Percentiles rank a stretch among this genome's conserved stretches.
These are phyloP conservation scores for Acipenser oxyrinchus DNA, from an alignment of 2,797 vertebrate species.

Conservation along the genomic window DNA sequence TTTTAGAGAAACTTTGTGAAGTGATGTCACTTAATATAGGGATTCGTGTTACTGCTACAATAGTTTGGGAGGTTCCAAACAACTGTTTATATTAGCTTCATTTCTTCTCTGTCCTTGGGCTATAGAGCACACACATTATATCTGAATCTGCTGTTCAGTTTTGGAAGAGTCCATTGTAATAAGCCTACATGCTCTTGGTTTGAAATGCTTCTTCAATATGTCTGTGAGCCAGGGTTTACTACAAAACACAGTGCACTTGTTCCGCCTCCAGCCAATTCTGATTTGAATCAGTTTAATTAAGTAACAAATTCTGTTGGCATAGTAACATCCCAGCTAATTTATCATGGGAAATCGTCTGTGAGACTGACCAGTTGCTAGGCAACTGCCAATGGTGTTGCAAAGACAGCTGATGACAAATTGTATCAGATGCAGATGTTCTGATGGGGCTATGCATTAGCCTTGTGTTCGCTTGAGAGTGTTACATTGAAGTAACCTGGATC, in stretches of 20 bases:
- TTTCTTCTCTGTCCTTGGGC: slow-evolving; percentile 19
- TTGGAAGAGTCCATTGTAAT: slow-evolving; percentile 42
- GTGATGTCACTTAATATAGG: not conserved
- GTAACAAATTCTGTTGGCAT: slow-evolving; percentile 93
- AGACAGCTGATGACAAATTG: slow-evolving; percentile 73
- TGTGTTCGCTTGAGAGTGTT: slow-evolving; percentile 39
- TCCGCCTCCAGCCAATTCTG: slow-evolving; percentile 70
- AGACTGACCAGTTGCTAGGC: slow-evolving; percentile 83
- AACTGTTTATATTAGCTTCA: not conserved
- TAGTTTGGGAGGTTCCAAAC: not conserved
- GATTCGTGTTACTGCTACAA: not conserved
- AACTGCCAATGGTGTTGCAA: slow-evolving; percentile 74
- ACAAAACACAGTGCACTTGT: slow-evolving; percentile 45
- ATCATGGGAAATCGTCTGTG: slow-evolving; percentile 81
- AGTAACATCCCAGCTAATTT: slow-evolving; percentile 87
- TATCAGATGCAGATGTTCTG: slow-evolving; percentile 70
- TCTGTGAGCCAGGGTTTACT: slow-evolving; percentile 43
- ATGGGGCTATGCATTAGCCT: slow-evolving; percentile 53
- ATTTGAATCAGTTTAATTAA: slow-evolving; percentile 92
- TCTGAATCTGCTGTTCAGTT: slow-evolving; percentile 46
- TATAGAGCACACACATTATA: slow-evolving; percentile 49
- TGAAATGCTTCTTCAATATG: slow-evolving; percentile 8
- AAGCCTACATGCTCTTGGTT: slow-evolving; percentile 19
- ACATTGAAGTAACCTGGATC: slow-evolving; percentile 37
- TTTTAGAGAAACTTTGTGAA: no score